Percentiles rank a stretch among this genome's conserved stretches.
Evolutionary conservation across 1,140 invertebrate genomes (phyloP).

Genomic region (Drosophila grimshawi): DNA sequence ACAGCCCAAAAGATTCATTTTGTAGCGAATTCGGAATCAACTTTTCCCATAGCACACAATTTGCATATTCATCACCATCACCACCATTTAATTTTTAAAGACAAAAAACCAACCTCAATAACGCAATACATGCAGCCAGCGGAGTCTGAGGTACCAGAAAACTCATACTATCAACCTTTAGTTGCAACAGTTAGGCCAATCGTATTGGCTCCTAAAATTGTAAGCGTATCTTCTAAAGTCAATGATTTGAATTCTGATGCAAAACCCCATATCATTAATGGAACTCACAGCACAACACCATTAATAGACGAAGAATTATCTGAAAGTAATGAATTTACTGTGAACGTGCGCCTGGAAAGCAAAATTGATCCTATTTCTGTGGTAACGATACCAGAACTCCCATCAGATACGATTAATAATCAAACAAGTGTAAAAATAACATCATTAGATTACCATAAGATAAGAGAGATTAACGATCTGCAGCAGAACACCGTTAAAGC

Average conservation of each 20-base stretch:
- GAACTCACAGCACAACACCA: background rate
- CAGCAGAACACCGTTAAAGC: background rate
- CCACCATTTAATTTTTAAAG: background rate
- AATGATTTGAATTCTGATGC: background rate
- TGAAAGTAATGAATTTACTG: background rate
- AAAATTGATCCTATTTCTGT: background rate
- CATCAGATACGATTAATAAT: background rate
- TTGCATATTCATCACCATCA: slow-evolving; percentile 12
- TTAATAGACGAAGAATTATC: background rate
- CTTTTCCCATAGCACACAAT: background rate
- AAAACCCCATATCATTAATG: background rate
- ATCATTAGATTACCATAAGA: background rate
- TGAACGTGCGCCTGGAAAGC: background rate
- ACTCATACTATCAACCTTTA: background rate
- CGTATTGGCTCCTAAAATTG: background rate
- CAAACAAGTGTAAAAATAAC: background rate
- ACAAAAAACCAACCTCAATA: background rate
- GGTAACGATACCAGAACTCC: too few species aligned
- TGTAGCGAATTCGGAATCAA: background rate
- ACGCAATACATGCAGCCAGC: background rate
- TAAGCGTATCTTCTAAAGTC: background rate
- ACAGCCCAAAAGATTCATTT: background rate
- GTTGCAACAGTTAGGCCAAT: background rate
- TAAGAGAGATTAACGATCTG: background rate
- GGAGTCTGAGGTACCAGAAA: background rate